Percentiles rank a stretch among this genome's conserved stretches.
Conservation (phyloP, 2,888 invertebrate species). For the Agonopterix subpropinquella region DNA sequence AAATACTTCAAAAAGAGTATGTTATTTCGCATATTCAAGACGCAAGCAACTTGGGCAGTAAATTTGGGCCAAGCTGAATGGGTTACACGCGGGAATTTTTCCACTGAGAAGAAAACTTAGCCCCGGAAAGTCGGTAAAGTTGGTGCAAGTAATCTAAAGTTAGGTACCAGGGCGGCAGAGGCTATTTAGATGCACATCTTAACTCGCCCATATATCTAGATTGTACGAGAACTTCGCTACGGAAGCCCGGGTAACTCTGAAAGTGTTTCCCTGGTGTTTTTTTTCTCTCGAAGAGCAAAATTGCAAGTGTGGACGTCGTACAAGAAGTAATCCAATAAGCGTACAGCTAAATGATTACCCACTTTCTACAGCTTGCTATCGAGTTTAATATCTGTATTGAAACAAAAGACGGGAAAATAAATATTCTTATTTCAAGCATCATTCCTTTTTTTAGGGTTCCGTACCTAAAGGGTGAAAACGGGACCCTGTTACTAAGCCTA, state of each 20-base stretch:
- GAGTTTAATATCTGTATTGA: too few species aligned
- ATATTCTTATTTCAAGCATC: too few species aligned
- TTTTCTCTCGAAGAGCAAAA: constrained; percentile 29
- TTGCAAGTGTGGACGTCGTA: constrained; percentile 38
- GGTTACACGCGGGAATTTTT: constrained; percentile 56
- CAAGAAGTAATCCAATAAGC: constrained; percentile 41
- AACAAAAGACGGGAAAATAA: too few species aligned
- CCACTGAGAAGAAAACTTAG: constrained; percentile 39
- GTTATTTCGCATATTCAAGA: constrained; percentile 33
- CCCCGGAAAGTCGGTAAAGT: constrained; percentile 54
- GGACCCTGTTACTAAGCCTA: too few species aligned
- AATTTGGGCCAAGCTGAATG: constrained; percentile 61
- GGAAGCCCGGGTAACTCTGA: constrained; percentile 32
- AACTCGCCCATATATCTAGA: constrained; percentile 73
- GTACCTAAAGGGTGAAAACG: too few species aligned
- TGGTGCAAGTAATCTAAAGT: constrained; percentile 75
- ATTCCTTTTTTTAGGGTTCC: too few species aligned
- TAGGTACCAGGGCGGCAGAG: constrained; percentile 67
- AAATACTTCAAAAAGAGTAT: constrained; percentile 16
- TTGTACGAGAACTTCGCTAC: constrained; percentile 53
- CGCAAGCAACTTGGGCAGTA: constrained; percentile 56
- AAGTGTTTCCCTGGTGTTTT: constrained; percentile 39
- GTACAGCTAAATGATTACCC: constrained; percentile 33
- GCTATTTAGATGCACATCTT: constrained; percentile 76
- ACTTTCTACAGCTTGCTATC: too few species aligned